A percentile compares a stretch with the other conserved stretches of the same genome.
These are phyloP conservation scores for Syngnathus typhle DNA, from an alignment of 2,113 vertebrate genomes.

Conservation along the genomic window DNA sequence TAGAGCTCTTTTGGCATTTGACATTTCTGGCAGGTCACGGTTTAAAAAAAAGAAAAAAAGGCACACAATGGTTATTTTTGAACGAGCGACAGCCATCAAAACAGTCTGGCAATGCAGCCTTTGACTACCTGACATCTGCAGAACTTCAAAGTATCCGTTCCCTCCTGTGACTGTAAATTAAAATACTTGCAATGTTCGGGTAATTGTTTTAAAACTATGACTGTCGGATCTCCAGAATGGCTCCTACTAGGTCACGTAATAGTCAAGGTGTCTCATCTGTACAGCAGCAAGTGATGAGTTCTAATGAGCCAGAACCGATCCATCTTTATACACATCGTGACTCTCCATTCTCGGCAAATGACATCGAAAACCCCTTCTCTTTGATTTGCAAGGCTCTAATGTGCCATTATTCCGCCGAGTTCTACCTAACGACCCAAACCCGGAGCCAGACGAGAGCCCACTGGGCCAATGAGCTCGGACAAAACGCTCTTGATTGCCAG, in stretches of 20 bases:
- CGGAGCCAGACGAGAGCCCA: constrained; percentile 58
- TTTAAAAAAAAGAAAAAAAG: neutral
- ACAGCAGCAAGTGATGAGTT: constrained; percentile 26
- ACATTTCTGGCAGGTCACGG: neutral
- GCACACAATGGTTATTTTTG: neutral
- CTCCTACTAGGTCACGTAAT: constrained; percentile 17
- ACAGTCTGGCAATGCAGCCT: neutral
- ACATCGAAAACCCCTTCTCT: constrained; percentile 52
- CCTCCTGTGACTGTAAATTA: neutral
- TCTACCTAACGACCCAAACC: constrained; percentile 65
- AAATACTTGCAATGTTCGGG: constrained; percentile 17
- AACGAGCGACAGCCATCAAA: neutral
- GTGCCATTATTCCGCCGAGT: constrained; percentile 59
- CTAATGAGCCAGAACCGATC: constrained; percentile 37
- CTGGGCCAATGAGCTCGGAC: constrained; percentile 72
- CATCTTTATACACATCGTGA: constrained; percentile 46
- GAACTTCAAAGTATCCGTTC: too few species aligned
- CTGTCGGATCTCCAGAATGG: constrained; percentile 15
- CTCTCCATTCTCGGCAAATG: constrained; percentile 45
- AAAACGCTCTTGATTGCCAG: constrained; percentile 68
- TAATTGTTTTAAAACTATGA: constrained; percentile 31
- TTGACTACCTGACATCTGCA: neutral
- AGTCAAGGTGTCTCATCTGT: constrained; percentile 17
- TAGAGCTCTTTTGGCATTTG: neutral
- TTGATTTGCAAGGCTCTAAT: constrained; percentile 62